Percentiles rank a stretch among this genome's conserved stretches.
phyloP scores from a whole-genome alignment of 2,888 invertebrate genomes.

The Palloptera scutellata region DNA sequence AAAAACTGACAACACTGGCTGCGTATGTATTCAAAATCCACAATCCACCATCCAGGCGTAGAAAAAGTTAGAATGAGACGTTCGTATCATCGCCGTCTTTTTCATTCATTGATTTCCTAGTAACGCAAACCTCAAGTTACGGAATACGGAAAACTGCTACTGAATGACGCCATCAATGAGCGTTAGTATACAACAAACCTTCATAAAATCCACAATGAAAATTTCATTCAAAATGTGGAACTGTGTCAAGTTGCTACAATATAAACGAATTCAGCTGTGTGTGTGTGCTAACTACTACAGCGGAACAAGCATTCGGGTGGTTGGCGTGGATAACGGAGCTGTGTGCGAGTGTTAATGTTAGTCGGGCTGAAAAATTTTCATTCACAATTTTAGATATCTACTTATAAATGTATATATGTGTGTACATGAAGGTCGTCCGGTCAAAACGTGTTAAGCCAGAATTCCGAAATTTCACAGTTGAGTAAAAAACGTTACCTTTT shows the following conservation, averaged over 20 bases:
- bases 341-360: not conserved
- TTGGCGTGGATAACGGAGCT: not conserved
- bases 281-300: not conserved
- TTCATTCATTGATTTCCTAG: slow-evolving; percentile 26
- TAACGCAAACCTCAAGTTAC: not conserved
- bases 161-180: slow-evolving; percentile 27
- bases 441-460: too few relatives aligned
- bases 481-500: too few relatives aligned
- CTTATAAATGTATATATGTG: not conserved
- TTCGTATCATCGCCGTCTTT: not conserved
- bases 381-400: not conserved
- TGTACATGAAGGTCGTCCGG: not conserved
- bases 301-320: not conserved
- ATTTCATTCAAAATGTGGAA: slow-evolving; percentile 29
- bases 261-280: too few relatives aligned
- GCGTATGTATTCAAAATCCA: too few relatives aligned
- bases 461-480: too few relatives aligned
- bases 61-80: not conserved
- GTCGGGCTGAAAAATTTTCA: too few relatives aligned
- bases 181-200: not conserved
- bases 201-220: not conserved
- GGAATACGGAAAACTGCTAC: slow-evolving; percentile 16
- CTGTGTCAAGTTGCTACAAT: slow-evolving; percentile 20
- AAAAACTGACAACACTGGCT: too few relatives aligned
- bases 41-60: too few relatives aligned